phyloP scores from a whole-genome alignment of 2,797 vertebrate species.

The Halcyon smyrnensis region DNA sequence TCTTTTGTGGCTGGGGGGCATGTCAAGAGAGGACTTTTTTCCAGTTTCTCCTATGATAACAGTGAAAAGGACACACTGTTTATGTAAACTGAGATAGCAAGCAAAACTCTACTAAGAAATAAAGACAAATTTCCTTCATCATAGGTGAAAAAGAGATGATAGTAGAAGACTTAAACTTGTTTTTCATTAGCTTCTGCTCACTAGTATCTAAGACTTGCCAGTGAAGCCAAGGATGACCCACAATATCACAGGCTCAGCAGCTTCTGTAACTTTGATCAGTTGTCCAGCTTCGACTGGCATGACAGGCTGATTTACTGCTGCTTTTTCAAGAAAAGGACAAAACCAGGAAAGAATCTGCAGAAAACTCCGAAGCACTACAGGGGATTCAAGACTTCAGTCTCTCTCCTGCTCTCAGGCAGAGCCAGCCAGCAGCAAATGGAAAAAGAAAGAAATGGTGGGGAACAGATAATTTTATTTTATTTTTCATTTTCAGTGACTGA shows the following conservation, averaged over 20 bases:
- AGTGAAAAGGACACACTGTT: not conserved
- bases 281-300: rapidly evolving
- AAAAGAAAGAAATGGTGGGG: not conserved
- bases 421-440: not conserved
- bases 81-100: not conserved
- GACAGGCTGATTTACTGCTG: not conserved
- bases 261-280: not conserved
- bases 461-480: not conserved
- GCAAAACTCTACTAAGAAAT: not conserved
- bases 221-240: not conserved
- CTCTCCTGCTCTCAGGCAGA: not conserved
- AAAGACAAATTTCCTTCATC: not conserved
- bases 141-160: rapidly evolving
- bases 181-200: not conserved
- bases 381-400: not conserved
- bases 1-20: not conserved
- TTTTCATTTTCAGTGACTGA: not conserved
- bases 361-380: not conserved
- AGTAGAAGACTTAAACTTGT: not conserved
- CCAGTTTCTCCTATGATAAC: not conserved
- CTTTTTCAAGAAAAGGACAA: not conserved
- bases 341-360: not conserved
- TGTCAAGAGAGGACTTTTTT: not conserved
- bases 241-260: not conserved
- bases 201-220: not conserved